Conservation (phyloP, 2,113 vertebrate genomes). For the Mirza zaza region DNA sequence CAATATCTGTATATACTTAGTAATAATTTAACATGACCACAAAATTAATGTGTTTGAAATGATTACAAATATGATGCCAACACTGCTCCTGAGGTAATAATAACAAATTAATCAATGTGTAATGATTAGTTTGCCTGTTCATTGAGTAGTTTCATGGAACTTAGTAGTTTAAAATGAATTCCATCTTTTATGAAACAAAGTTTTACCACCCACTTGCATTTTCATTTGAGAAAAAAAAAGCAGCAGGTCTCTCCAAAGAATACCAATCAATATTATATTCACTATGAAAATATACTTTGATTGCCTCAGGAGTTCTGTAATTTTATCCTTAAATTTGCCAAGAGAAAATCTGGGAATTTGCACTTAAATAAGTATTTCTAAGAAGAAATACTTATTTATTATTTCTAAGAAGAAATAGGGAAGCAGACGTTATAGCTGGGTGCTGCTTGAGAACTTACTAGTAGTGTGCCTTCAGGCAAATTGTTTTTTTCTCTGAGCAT, state of each 20-base stretch:
- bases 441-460: neutral
- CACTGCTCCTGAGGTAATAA: neutral
- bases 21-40: slow-evolving; percentile 37
- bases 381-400: no score
- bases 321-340: neutral
- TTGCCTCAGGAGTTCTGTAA: neutral
- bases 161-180: slow-evolving; percentile 43
- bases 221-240: slow-evolving; percentile 22
- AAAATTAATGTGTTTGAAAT: slow-evolving; percentile 49
- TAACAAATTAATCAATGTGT: neutral
- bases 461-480: neutral
- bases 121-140: neutral
- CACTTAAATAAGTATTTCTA: neutral
- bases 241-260: slow-evolving; percentile 28
- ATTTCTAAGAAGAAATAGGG: no score
- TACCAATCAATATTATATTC: neutral
- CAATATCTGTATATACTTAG: neutral
- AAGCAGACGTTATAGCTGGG: neutral
- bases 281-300: neutral
- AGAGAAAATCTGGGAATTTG: neutral
- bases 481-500: neutral
- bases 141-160: slow-evolving; percentile 10
- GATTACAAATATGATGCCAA: neutral
- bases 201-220: neutral
- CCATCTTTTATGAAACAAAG: neutral